Conservation (phyloP, 1,140 invertebrate genomes). For the Bathynomus jamesi region DNA sequence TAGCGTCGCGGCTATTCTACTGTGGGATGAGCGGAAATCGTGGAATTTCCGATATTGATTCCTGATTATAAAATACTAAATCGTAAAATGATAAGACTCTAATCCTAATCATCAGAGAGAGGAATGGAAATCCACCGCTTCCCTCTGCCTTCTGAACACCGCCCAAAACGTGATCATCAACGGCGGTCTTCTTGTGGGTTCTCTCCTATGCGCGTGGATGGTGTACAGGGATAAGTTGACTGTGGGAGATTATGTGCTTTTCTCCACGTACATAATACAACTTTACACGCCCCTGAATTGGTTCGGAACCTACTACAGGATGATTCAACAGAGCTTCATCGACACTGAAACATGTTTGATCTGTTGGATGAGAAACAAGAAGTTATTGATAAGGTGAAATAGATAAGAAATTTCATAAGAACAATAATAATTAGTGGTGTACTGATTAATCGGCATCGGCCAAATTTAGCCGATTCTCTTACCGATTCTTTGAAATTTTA, state of each 20-base stretch:
- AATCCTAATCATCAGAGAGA: conserved; percentile 53
- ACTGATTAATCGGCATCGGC: too few relatives aligned
- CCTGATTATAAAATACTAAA: too few relatives aligned
- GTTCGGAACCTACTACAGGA: conserved; percentile 96
- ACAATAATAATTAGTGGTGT: too few relatives aligned
- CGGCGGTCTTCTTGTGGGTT: conserved; percentile 71
- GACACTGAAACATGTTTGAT: conserved; percentile 99
- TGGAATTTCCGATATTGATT: too few relatives aligned
- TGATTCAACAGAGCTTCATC: conserved; percentile 93
- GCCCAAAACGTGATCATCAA: conserved; percentile 86
- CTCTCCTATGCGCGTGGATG: conserved; percentile 77
- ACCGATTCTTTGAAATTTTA: too few relatives aligned
- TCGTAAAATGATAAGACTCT: conserved; percentile 17
- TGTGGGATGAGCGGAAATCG: too few relatives aligned
- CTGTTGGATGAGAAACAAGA: conserved; percentile 77
- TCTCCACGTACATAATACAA: conserved; percentile 89
- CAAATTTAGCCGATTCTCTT: too few relatives aligned
- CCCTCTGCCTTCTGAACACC: conserved; percentile 79
- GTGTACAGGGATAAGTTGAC: conserved; percentile 63
- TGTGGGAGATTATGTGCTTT: conserved; percentile 90
- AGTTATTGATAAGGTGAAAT: conserved; percentile 47
- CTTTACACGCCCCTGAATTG: conserved; percentile 93
- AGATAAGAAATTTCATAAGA: too few relatives aligned
- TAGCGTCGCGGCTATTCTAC: too few relatives aligned
- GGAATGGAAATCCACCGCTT: conserved; percentile 77